These are phyloP conservation scores for Cyclargus thomasi DNA, from an alignment of 1,140 invertebrate genomes.

Conservation along the genomic window DNA sequence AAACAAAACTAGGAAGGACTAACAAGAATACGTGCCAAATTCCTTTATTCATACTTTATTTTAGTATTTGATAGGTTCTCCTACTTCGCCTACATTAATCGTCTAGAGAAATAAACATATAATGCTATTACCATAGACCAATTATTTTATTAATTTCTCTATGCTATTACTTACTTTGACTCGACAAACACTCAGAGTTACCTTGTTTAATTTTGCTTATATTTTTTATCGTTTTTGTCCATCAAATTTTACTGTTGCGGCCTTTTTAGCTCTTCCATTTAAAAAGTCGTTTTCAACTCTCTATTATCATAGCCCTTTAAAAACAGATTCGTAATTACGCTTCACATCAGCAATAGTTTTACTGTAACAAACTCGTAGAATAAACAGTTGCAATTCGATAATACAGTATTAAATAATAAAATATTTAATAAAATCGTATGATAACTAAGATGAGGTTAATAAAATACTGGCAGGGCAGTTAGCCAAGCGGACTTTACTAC, in stretches of 20 bases:
- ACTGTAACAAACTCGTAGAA: not conserved
- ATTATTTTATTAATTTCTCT: no score
- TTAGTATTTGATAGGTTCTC: no score
- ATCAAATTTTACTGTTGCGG: no score
- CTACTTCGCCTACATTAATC: no score
- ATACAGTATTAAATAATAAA: not conserved
- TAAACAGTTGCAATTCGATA: not conserved
- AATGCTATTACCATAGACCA: no score
- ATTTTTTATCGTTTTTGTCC: no score
- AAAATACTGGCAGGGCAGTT: slow-evolving; percentile 20
- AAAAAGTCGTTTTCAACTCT: no score
- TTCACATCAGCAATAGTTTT: not conserved
- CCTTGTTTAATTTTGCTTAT: no score
- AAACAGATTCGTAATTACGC: not conserved
- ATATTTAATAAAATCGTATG: slow-evolving; percentile 12
- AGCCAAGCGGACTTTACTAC: slow-evolving; percentile 17
- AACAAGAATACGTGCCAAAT: not conserved
- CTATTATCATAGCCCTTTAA: not conserved
- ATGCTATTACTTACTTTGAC: no score
- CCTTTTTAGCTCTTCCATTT: no score
- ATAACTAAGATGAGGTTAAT: slow-evolving; percentile 14
- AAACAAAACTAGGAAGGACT: not conserved
- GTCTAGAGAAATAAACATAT: no score
- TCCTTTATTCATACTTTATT: not conserved
- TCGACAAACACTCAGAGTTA: no score